These are phyloP conservation scores for Drosophila meridionalis DNA, from an alignment of 2,888 invertebrate genomes.

Conservation along the genomic window DNA sequence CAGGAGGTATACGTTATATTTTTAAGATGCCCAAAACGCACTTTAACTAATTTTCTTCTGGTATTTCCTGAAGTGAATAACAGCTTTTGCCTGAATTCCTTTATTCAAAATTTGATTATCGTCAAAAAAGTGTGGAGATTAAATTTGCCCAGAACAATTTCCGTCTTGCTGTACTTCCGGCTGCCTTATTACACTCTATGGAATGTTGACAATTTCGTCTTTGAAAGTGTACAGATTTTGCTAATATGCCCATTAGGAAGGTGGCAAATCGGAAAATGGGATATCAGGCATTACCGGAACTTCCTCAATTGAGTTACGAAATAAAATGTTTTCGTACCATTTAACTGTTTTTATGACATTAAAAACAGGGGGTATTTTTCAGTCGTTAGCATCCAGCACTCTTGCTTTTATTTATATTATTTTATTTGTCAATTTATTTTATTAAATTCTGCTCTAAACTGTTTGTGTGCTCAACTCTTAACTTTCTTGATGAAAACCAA, in stretches of 20 bases:
- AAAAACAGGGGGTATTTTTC: neutral
- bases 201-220: no score
- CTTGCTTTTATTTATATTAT: neutral
- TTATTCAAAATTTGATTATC: neutral
- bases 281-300: no score
- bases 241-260: no score
- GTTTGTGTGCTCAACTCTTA: neutral
- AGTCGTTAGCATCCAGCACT: neutral
- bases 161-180: no score
- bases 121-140: neutral
- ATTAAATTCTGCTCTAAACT: neutral
- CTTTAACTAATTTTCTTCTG: neutral
- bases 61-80: neutral
- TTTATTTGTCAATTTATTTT: neutral
- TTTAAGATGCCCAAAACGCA: conserved; percentile 1
- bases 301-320: no score
- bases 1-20: conserved; percentile 10
- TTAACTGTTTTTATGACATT: neutral
- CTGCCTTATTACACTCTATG: no score
- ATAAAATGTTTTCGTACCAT: no score
- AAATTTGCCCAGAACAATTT: neutral
- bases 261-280: no score
- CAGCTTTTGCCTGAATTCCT: neutral
- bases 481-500: neutral
- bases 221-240: no score